phyloP scores from a whole-genome alignment of 2,113 vertebrate species.

The Promerops cafer region DNA sequence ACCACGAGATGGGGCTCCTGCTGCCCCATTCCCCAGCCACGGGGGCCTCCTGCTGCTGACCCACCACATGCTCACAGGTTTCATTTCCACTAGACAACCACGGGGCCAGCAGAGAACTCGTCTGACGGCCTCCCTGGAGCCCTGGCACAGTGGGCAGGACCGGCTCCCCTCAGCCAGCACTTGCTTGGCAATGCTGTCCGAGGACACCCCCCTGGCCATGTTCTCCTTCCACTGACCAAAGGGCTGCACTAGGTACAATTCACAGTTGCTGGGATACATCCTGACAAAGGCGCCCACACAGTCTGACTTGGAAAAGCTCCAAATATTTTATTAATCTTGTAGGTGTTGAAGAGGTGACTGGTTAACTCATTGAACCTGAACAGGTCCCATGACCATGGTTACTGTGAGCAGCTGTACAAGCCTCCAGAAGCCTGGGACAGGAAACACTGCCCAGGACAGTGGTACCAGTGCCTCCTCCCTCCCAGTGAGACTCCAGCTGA shows the following conservation, averaged over 20 bases:
- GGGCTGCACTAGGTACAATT: not conserved
- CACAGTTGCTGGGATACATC: not conserved
- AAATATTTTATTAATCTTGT: not conserved
- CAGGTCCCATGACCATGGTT: fast-evolving
- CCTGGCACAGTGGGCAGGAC: not conserved
- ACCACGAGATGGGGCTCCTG: not conserved
- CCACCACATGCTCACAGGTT: fast-evolving
- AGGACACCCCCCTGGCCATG: fast-evolving
- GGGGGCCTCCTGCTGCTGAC: not conserved
- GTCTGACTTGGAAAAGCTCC: not conserved
- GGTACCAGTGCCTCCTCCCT: not conserved
- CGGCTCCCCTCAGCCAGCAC: not conserved
- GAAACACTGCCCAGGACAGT: not conserved
- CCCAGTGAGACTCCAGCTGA: not conserved
- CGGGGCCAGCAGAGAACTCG: fast-evolving
- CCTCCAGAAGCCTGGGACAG: not conserved
- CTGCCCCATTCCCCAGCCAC: not conserved
- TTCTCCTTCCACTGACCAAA: not conserved
- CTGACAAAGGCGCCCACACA: not conserved
- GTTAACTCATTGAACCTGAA: not conserved
- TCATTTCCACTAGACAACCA: no score
- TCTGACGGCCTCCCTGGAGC: not conserved
- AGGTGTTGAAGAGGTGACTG: not conserved
- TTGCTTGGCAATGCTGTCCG: fast-evolving
- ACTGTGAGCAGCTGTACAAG: not conserved